Evolutionary conservation across 1,140 invertebrate genomes (phyloP).

Genomic region (Harlomillsia oculata): DNA sequence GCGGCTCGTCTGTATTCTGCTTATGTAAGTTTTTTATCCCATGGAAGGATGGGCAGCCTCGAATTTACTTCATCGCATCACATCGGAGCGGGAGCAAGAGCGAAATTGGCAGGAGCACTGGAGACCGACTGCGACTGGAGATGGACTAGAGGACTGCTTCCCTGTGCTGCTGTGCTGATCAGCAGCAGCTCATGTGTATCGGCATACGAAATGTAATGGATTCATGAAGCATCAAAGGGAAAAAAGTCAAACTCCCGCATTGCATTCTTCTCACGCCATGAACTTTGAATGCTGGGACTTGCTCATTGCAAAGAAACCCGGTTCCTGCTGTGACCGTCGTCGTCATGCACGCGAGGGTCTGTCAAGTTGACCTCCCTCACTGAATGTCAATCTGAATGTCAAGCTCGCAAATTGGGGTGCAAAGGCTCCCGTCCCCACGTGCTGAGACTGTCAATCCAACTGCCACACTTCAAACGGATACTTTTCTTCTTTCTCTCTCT

Average conservation of each 20-base stretch:
- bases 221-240: conserved; percentile 32
- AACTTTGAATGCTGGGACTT: conserved; percentile 35
- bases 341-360: conserved; percentile 20
- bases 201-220: conserved; percentile 24
- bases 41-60: no score
- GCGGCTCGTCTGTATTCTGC: no score
- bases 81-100: no score
- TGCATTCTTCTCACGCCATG: conserved; percentile 31
- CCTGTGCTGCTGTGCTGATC: no score
- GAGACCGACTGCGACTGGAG: no score
- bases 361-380: conserved; percentile 35
- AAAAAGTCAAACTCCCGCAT: not conserved
- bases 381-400: conserved; percentile 37
- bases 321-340: no score
- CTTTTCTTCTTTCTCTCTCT: no score
- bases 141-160: no score
- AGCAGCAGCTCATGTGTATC: conserved; percentile 9
- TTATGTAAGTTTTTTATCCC: no score
- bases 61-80: no score
- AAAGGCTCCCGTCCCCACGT: conserved; percentile 13
- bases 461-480: conserved; percentile 31
- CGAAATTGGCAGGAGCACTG: no score
- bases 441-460: conserved; percentile 20
- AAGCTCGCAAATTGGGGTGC: conserved; percentile 36
- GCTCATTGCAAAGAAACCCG: not conserved